Evolutionary conservation across 2,113 vertebrate genomes (phyloP).

Genomic region (Tonatia bakeri): DNA sequence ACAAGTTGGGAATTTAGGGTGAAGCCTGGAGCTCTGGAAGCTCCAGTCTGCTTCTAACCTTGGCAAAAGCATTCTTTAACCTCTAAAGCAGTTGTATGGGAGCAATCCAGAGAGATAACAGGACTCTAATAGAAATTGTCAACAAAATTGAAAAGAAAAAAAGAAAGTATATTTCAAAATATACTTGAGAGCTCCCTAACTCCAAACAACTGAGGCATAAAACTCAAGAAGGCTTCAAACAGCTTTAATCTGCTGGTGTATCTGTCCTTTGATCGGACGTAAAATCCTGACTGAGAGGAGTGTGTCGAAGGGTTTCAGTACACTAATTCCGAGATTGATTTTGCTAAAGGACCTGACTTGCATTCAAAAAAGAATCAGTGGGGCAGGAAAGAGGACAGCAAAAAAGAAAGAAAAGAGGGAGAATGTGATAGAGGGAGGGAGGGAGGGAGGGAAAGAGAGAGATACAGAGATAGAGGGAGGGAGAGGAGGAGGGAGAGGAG

Average conservation of each 20-base stretch:
- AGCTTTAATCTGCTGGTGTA: slow-evolving; percentile 18
- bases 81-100: not conserved
- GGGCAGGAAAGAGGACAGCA: not conserved
- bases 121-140: slow-evolving; percentile 44
- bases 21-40: not conserved
- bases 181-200: slow-evolving; percentile 14
- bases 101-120: slow-evolving; percentile 27
- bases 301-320: slow-evolving; percentile 24
- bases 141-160: slow-evolving; percentile 57
- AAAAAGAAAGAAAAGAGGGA: not conserved
- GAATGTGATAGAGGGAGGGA: not conserved
- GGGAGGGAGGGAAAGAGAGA: too few relatives aligned
- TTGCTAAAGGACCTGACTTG: slow-evolving; percentile 20
- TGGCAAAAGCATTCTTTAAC: slow-evolving; percentile 51
- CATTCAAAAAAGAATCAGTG: slow-evolving; percentile 22
- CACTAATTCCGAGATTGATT: slow-evolving; percentile 60
- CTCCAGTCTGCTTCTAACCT: not conserved
- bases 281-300: slow-evolving; percentile 50
- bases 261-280: slow-evolving; percentile 56
- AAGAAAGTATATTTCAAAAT: slow-evolving; percentile 41
- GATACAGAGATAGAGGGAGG: too few relatives aligned
- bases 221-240: slow-evolving; percentile 51
- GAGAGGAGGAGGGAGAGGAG: not conserved
- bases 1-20: not conserved
- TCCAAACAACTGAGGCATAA: slow-evolving; percentile 59